phyloP scores from a whole-genome alignment of 2,113 vertebrate species.

The Silurus meridionalis region DNA sequence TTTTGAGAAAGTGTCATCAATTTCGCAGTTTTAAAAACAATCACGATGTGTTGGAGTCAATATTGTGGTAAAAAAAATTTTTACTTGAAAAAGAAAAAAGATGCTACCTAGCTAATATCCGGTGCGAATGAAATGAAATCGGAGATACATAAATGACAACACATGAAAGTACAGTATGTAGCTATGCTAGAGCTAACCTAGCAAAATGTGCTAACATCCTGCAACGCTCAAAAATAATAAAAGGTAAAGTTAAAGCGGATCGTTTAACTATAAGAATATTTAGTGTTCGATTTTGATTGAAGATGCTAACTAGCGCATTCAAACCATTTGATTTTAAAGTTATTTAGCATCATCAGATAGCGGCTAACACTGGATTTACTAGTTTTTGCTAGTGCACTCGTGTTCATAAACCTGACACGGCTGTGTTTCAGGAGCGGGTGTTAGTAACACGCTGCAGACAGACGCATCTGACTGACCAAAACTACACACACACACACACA shows the following conservation, averaged over 20 bases:
- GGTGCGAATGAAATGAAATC: neutral
- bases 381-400: neutral
- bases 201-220: neutral
- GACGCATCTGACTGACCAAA: constrained; percentile 3
- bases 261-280: neutral
- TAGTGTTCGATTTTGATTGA: neutral
- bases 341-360: neutral
- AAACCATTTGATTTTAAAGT: neutral
- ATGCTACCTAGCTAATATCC: neutral
- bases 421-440: neutral
- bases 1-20: neutral
- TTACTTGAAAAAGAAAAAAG: neutral
- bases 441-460: neutral
- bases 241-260: neutral
- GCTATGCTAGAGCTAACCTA: neutral
- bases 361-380: neutral
- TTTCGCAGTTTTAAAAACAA: neutral
- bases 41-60: neutral
- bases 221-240: neutral
- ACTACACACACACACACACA: constrained; percentile 28
- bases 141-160: neutral
- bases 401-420: no score
- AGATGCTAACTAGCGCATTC: neutral
- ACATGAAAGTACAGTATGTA: neutral
- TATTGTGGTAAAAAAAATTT: neutral